Evolutionary conservation across 1,140 invertebrate genomes (phyloP).

Genomic region (Musca vetustissima): DNA sequence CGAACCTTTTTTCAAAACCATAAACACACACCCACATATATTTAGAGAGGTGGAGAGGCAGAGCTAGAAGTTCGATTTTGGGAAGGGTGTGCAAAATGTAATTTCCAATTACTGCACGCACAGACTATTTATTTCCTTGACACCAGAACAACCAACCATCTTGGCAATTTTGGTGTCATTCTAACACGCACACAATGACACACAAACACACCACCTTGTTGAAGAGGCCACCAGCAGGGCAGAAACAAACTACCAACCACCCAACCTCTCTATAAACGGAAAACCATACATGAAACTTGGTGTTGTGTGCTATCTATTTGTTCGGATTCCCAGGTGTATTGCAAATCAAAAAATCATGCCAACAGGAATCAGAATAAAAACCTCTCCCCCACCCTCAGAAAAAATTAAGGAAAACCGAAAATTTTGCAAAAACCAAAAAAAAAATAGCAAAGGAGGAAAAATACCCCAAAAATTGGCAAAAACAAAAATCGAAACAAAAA

Average conservation of each 20-base stretch:
- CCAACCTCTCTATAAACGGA: not conserved
- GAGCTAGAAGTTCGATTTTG: too few relatives aligned
- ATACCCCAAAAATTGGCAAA: constrained; percentile 25
- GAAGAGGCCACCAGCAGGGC: not conserved
- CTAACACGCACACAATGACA: not conserved
- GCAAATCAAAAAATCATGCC: constrained; percentile 52
- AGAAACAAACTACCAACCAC: not conserved
- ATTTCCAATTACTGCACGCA: constrained; percentile 56
- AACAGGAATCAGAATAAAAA: constrained; percentile 31
- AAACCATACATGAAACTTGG: not conserved
- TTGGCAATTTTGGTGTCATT: constrained; percentile 1
- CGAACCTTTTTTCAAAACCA: too few relatives aligned
- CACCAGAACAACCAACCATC: constrained; percentile 20
- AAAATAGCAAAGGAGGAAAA: not conserved
- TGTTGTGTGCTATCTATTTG: not conserved
- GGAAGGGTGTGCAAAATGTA: constrained; percentile 34
- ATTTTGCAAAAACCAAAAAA: constrained; percentile 1
- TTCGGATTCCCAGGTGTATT: constrained; percentile 50
- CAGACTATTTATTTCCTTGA: constrained; percentile 54
- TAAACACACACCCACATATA: too few relatives aligned
- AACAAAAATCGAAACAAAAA: constrained; percentile 30
- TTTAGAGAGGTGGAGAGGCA: too few relatives aligned
- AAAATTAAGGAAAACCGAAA: not conserved
- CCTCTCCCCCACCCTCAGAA: not conserved
- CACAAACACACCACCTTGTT: too few relatives aligned